Base-by-base conservation (phyloP, 1,140 invertebrate genomes). In the Drosophila grimshawi region DNA sequence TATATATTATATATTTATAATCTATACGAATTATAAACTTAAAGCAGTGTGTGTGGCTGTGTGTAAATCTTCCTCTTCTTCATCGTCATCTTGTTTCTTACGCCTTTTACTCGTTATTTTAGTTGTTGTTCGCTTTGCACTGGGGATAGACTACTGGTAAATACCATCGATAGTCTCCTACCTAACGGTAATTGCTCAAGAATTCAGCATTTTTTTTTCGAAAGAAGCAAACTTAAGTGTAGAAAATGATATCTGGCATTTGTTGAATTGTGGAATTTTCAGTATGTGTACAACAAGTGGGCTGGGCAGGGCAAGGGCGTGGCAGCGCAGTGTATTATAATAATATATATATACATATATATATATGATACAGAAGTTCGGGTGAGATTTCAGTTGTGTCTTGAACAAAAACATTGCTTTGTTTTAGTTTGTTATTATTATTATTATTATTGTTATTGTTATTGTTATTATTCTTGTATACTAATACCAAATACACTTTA, bases 11-110 rank as follows among this genome's bases (percentile, higher is more conserved):
- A 4, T 43, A 81, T 79, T 70, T 71, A 82, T 88, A 82, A 82
- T 79, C 81, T 82, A 86, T 67, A n/a, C 5, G 51, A 79, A 88
- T 88, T 77, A 83, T 86, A 83, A 83, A 86, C 80, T 76, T 88
- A 82, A 86, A 86, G 82, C 82, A 79, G 82, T 81, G 70, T 73
- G 19, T 19, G 19, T 19, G 19, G 19, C 19, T 19, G 19, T 19
- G 19, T 19, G 19, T 19, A 19, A 19, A 19, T 6, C 66, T 76
- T 76, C 59, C 5, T 33, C 0, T 52, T 35, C 3, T 33, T 53
- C 3, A 49, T 29, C 27, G 4, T 8, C 2, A n/a, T 66, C 60
- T 39, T 39, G 51, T 19, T 80, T 70, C 6, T 35, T 53, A 19
- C 45, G 11, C 27, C 49, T 61, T 19, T 70, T 46, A 45, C 29